Conservation (phyloP, 2,888 invertebrate genomes). For the Listrodromus nycthemerus region DNA sequence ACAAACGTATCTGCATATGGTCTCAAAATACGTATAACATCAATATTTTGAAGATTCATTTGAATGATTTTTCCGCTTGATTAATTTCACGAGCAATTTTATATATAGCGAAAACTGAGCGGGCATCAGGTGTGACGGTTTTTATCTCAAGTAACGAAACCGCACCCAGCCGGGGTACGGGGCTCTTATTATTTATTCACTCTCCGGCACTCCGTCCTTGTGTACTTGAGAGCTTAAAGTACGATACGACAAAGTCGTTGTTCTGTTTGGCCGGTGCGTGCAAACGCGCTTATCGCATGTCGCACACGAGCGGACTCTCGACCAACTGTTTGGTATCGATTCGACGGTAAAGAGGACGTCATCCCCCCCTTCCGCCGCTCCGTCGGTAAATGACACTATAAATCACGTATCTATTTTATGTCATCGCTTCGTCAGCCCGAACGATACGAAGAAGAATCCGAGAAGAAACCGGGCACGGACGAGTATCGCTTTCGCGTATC, state of each 20-base stretch:
- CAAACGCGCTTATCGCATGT: conserved; percentile 28
- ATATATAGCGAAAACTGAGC: neutral
- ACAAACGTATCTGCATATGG: too few species aligned
- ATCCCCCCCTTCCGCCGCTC: too few species aligned
- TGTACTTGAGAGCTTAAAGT: conserved; percentile 23
- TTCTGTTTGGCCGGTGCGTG: conserved; percentile 34
- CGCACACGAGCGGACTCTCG: neutral
- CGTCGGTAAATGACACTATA: neutral
- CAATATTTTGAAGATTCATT: too few species aligned
- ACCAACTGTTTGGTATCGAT: conserved; percentile 25
- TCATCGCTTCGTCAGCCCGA: neutral
- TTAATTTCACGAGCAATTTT: neutral
- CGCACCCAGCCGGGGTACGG: conserved; percentile 56
- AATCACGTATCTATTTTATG: conserved; percentile 1
- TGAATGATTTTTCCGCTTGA: too few species aligned
- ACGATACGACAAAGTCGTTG: conserved; percentile 25
- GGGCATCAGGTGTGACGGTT: neutral
- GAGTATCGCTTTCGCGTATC: neutral
- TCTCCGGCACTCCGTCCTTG: neutral
- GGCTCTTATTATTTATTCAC: conserved; percentile 52
- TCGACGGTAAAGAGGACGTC: conserved; percentile 7
- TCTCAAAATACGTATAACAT: too few species aligned
- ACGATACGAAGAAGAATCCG: conserved; percentile 2
- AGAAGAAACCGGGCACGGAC: neutral
- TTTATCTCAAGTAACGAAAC: conserved; percentile 42